Base-by-base conservation (phyloP, 2,797 vertebrate species). In the Euphonia xanthogaster region DNA sequence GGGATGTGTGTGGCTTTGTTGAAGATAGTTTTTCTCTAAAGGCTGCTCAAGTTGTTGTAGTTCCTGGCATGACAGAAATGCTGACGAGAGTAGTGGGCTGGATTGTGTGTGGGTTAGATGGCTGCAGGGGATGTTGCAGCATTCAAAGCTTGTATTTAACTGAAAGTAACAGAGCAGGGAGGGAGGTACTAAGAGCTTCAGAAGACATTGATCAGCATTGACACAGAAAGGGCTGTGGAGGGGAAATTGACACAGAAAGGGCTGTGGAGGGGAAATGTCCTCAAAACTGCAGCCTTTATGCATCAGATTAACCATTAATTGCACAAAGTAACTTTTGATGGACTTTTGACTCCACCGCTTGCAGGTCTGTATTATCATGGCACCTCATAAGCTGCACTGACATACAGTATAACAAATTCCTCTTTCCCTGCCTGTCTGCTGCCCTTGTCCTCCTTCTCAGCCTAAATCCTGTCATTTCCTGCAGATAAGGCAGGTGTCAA, bases 401-500 rank as follows among this genome's bases (percentile, higher is more conserved):
- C 54, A 61, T 30, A 58, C 0, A 3, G 21, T 15, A 10, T 47
- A 65, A 57, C 11, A 12, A 30, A 44, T 35, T 86, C 35, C n/a
- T 63, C 4, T 71, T 75, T 92, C 45, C 61, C 65, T 57, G 37
- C 24, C 33, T 53, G 31, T 81, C 48, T 73, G n/a, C 76, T 92
- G 63, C 65, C 54, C 31, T 85, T 79, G 53, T 82, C 65, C 65
- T 95, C 39, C 31, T 93, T 67, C 68, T 75, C 72, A 90, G 54
- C 33, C 27, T 72, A 80, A 94, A 92, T 92, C 53, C 48, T 80
- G n/a, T 76, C 65, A 77, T 88, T 48, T 85, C 83, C 84, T 71
- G 91, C 65, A 62, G 89, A 71, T 87, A 82, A 85, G 62, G 78
- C 84, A 94, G 78, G 77, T 92, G 92, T 82, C 93, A 89, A 48